phyloP scores from a whole-genome alignment of 2,888 invertebrate species.

The Crocallis elinguaria region DNA sequence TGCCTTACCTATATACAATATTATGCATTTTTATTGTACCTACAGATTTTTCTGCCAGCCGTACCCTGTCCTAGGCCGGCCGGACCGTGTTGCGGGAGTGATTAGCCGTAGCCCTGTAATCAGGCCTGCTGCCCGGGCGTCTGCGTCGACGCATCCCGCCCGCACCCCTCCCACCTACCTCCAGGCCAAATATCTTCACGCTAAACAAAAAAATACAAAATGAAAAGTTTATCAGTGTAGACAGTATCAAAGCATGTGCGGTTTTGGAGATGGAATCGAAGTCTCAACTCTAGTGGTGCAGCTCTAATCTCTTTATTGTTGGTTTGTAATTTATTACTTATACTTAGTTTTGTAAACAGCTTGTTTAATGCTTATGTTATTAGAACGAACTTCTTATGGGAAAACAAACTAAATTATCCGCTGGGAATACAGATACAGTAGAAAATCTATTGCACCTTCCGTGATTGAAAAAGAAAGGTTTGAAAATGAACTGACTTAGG shows the following conservation, averaged over 20 bases:
- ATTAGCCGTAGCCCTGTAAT: slow-evolving; percentile 82
- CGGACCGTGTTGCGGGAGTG: slow-evolving; percentile 71
- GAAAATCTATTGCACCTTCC: no score
- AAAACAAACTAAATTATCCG: no score
- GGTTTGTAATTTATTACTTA: no score
- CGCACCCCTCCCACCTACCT: slow-evolving; percentile 45
- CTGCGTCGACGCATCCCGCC: slow-evolving; percentile 68
- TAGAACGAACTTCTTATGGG: no score
- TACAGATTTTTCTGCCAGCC: slow-evolving; percentile 41
- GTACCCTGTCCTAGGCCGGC: slow-evolving; percentile 45
- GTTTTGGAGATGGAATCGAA: background rate
- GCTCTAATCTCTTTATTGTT: no score
- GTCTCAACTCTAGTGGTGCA: no score
- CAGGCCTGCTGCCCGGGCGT: slow-evolving; percentile 79
- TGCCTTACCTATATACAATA: no score
- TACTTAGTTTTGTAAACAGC: no score
- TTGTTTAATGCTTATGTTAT: no score
- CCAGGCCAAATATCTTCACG: slow-evolving; percentile 75
- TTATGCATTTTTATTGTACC: background rate
- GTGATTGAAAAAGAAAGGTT: no score
- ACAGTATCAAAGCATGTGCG: slow-evolving; percentile 13
- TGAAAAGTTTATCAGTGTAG: slow-evolving; percentile 36
- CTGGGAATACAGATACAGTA: no score
- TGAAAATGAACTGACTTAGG: no score
- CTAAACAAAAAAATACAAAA: slow-evolving; percentile 69